Conservation (phyloP, 2,797 vertebrate genomes). For the Hydrocynus forskahlii region DNA sequence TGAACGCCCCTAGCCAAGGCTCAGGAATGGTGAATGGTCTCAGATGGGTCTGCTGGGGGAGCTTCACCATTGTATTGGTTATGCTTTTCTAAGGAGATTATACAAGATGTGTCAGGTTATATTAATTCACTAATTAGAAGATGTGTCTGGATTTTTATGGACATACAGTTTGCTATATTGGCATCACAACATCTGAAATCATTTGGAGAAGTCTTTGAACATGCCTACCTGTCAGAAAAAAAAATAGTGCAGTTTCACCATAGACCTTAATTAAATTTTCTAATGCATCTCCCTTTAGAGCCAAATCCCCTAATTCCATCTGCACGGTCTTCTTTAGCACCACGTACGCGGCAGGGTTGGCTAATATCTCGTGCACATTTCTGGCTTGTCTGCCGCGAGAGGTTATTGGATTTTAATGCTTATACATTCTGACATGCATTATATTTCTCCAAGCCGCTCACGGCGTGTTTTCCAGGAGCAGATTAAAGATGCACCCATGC, state of each 20-base stretch:
- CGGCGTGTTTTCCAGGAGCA: conserved; percentile 6
- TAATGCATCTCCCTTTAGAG: conserved; percentile 5
- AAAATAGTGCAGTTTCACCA: not conserved
- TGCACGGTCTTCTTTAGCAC: not conserved
- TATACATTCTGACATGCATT: conserved; percentile 1
- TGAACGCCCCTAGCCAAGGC: too few species aligned
- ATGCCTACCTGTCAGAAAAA: not conserved
- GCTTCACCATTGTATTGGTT: too few species aligned
- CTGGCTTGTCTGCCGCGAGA: not conserved
- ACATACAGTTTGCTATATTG: not conserved
- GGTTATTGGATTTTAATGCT: not conserved
- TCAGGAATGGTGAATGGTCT: not conserved
- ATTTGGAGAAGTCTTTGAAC: not conserved
- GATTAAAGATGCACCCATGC: conserved; percentile 1
- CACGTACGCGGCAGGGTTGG: not conserved
- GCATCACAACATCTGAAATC: conserved; percentile 6
- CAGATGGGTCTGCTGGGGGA: not conserved
- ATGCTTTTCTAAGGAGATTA: not conserved
- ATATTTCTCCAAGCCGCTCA: conserved; percentile 18
- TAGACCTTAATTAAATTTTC: conserved; percentile 13
- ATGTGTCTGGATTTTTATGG: not conserved
- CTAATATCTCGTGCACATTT: conserved; percentile 1
- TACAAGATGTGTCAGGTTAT: not conserved
- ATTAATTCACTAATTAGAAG: not conserved
- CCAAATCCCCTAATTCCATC: not conserved